Percentiles rank a stretch among this genome's conserved stretches.
phyloP scores from a whole-genome alignment of 2,113 vertebrate genomes.

The Heterochromis multidens region DNA sequence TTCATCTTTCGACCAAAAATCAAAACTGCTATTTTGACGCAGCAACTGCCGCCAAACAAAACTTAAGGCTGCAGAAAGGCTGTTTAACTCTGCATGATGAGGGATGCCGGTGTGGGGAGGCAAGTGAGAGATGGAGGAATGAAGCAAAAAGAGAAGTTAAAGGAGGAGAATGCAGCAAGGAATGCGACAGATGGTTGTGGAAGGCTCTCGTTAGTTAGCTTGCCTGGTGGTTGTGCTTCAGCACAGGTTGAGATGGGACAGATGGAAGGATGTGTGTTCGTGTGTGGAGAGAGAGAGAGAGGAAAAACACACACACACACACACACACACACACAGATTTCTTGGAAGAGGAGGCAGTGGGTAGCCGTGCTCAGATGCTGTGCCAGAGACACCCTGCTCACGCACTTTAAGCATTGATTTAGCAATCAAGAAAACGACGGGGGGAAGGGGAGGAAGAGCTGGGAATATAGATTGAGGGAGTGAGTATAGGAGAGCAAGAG shows the following conservation, averaged over 20 bases:
- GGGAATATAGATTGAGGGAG: constrained; percentile 53
- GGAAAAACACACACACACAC: neutral
- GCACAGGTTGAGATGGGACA: constrained; percentile 71
- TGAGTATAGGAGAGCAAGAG: constrained; percentile 7
- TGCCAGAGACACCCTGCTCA: constrained; percentile 73
- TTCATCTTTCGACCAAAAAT: constrained; percentile 25
- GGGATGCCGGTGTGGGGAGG: neutral
- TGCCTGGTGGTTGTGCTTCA: constrained; percentile 67
- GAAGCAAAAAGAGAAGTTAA: constrained; percentile 27
- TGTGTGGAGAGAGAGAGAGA: constrained; percentile 1
- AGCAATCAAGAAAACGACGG: constrained; percentile 67
- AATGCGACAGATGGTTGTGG: constrained; percentile 70
- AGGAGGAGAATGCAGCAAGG: constrained; percentile 44
- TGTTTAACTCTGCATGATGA: constrained; percentile 15
- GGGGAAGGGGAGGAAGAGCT: constrained; percentile 22
- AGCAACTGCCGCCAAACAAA: constrained; percentile 26
- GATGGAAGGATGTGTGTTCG: constrained; percentile 70
- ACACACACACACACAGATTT: constrained; percentile 23
- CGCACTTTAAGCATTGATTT: constrained; percentile 79
- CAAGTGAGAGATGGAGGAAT: constrained; percentile 6
- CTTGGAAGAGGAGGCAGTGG: constrained; percentile 66
- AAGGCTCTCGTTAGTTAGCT: constrained; percentile 70
- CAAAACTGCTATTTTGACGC: constrained; percentile 19
- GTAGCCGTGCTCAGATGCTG: constrained; percentile 58
- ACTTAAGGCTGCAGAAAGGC: neutral